phyloP scores from a whole-genome alignment of 1,140 invertebrate species.

The Caerostris extrusa region DNA sequence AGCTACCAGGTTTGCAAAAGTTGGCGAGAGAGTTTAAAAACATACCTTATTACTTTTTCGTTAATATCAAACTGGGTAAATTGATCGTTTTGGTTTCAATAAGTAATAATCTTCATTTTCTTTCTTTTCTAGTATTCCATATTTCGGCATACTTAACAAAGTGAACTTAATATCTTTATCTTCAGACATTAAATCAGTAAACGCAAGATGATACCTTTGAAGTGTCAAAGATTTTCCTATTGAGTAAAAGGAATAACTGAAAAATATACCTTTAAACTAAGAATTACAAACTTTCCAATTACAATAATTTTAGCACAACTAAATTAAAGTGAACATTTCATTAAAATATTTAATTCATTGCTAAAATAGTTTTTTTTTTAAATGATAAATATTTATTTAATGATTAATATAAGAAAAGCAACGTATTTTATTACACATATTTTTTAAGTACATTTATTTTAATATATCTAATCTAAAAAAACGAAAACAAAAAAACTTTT shows the following conservation, averaged over 20 bases:
- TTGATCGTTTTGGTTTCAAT: slow-evolving; percentile 19
- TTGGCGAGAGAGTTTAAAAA: neutral
- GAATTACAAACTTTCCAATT: no score
- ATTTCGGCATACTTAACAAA: slow-evolving; percentile 44
- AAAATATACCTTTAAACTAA: neutral
- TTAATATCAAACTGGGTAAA: slow-evolving; percentile 76
- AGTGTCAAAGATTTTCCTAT: slow-evolving; percentile 55
- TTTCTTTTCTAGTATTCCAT: slow-evolving; percentile 55
- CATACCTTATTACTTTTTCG: slow-evolving; percentile 46
- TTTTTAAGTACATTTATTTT: no score
- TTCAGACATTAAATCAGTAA: slow-evolving; percentile 63
- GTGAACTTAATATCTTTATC: slow-evolving; percentile 60
- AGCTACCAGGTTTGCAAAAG: no score
- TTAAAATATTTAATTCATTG: no score
- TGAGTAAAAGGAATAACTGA: neutral
- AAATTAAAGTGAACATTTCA: no score
- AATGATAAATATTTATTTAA: no score
- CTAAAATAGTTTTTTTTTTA: no score
- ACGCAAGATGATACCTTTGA: slow-evolving; percentile 69
- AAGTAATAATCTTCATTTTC: slow-evolving; percentile 26
- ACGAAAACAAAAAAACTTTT: no score
- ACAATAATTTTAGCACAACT: no score
- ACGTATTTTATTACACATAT: no score
- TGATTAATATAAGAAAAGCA: no score
- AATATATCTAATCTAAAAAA: no score